Conservation (phyloP, 2,113 vertebrate species). For the Engystomops pustulosus region DNA sequence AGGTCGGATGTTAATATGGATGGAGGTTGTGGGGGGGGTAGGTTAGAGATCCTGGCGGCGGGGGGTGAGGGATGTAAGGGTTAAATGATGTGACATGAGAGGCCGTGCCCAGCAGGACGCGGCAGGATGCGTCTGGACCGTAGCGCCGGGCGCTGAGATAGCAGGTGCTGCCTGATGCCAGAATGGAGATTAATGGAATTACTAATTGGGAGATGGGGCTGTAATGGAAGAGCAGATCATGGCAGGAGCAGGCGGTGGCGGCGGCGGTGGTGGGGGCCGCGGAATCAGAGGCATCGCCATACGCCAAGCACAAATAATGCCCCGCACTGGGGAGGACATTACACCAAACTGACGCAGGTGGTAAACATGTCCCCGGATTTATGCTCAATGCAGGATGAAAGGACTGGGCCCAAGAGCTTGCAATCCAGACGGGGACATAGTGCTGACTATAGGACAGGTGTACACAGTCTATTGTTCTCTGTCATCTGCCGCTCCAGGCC, state of each 20-base stretch:
- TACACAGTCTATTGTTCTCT: not conserved
- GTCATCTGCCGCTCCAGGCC: not conserved
- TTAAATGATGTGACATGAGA: not conserved
- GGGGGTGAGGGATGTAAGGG: not conserved
- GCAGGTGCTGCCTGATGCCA: conserved; percentile 37
- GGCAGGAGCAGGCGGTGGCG: conserved; percentile 17
- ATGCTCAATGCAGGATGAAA: too few relatives aligned
- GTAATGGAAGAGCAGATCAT: conserved; percentile 53
- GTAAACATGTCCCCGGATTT: too few relatives aligned
- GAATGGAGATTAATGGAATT: conserved; percentile 48
- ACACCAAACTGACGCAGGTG: too few relatives aligned
- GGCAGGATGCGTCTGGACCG: conserved; percentile 18
- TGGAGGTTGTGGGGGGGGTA: not conserved
- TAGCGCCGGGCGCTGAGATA: conserved; percentile 31
- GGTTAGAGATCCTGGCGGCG: not conserved
- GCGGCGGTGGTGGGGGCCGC: not conserved
- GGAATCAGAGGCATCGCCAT: conserved; percentile 1
- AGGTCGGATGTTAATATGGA: not conserved
- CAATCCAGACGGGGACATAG: not conserved
- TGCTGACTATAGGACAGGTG: not conserved
- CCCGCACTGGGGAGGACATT: not conserved
- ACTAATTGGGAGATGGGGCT: conserved; percentile 52
- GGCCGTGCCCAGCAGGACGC: not conserved
- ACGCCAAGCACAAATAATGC: not conserved
- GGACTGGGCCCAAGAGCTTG: not conserved